A percentile compares a stretch with the other conserved stretches of the same genome.
Conservation (phyloP, 23 tunicate species). For the Trididemnum miniatum region DNA sequence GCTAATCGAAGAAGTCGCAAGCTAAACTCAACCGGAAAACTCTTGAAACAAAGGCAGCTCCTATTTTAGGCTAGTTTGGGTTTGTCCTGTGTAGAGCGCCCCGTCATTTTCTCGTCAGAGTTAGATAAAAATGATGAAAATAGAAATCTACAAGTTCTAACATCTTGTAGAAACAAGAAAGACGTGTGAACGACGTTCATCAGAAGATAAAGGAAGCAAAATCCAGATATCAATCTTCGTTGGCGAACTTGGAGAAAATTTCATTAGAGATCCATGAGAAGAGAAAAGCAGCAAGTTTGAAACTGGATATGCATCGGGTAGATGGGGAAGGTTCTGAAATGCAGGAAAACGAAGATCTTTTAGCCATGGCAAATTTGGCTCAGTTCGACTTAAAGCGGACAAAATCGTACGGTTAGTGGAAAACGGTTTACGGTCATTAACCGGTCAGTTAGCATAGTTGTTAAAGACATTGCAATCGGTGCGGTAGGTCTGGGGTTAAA, state of each 20-base stretch:
- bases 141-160: no score
- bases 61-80: not conserved
- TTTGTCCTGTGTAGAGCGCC: no score
- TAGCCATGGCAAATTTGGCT: constrained; percentile 19
- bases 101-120: no score
- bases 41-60: not conserved
- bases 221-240: constrained; percentile 41
- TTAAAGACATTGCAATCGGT: no score
- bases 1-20: no score
- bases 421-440: no score
- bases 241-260: constrained; percentile 66
- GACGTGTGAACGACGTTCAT: constrained; percentile 57
- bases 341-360: not conserved
- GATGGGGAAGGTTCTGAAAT: constrained; percentile 13
- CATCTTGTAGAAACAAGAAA: constrained; percentile 64
- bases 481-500: no score
- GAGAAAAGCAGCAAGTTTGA: constrained; percentile 28
- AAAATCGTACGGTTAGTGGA: constrained; percentile 58
- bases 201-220: constrained; percentile 63
- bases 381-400: constrained; percentile 42
- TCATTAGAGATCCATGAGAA: constrained; percentile 87
- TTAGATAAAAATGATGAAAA: no score
- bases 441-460: no score
- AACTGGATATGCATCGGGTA: not conserved
- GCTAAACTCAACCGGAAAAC: no score